Base-by-base conservation (phyloP, 2,797 vertebrate genomes). In the Notamacropus eugenii region DNA sequence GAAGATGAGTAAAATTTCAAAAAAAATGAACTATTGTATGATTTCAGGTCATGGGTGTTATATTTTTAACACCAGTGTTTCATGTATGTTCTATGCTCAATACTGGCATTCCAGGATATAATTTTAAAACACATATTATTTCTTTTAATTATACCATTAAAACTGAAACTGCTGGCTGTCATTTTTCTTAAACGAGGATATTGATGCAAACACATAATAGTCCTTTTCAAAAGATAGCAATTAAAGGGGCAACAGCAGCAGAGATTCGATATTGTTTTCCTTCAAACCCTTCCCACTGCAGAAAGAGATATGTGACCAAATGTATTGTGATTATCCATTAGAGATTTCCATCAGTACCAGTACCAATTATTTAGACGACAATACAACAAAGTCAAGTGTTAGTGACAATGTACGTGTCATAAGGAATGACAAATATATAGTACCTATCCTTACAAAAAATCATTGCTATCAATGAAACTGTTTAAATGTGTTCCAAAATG, bases 61-160 rank as follows among this genome's bases (percentile, higher is more conserved):
- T 90, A 96, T 97, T 96, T 94, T 98, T 98, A 98, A 99, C 98
- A 98, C 98, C 98, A 98, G 98, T 98, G 98, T 98, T 52, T 98
- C 96, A 93, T 95, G 93, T 93, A 97, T 97, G 96, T 97, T 97
- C 97, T 91, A 96, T 97, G 96, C 95, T 98, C 98, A 98, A 99
- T 98, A 98, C 98, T 98, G 98, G 98, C 98, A 98, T 98, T 98
- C 98, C 98, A 98, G 98, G 98, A 98, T 98, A 98, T 98, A 96
- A 98, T 98, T 99, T 99, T 98, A 99, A 99, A 99, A 99, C 98
- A 98, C 96, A 98, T 99, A 99, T 99, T 99, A 99, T 99, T 99
- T 98, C 96, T 98, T 98, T 98, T 97, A 95, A 96, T 98, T 98
- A 98, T 98, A 98, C 98, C 98, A 98, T 98, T 97, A 98, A 97